Conservation (phyloP, 2,888 invertebrate species). For the Xestia xanthographa region DNA sequence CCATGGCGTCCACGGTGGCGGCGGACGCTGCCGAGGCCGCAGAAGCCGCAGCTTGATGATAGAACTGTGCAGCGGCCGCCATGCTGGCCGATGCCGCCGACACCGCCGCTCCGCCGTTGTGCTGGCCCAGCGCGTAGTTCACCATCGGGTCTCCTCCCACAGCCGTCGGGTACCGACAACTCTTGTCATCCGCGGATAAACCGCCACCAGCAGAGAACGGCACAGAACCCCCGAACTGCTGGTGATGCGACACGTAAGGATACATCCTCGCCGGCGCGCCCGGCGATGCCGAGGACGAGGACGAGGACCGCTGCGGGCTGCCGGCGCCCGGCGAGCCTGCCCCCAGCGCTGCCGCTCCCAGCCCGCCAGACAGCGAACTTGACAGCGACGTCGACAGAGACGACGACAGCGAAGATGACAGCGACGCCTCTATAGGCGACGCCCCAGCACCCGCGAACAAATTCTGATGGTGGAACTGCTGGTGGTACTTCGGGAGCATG, state of each 20-base stretch:
- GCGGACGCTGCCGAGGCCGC: slow-evolving; percentile 94
- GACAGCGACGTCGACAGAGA: slow-evolving; percentile 90
- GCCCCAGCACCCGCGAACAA: slow-evolving; percentile 92
- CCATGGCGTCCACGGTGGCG: slow-evolving; percentile 95
- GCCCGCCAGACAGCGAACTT: slow-evolving; percentile 92
- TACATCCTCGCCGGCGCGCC: slow-evolving; percentile 96
- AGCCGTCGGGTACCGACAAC: slow-evolving; percentile 94
- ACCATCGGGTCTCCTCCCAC: slow-evolving; percentile 93
- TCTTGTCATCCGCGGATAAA: slow-evolving; percentile 93
- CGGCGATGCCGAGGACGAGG: slow-evolving; percentile 92
- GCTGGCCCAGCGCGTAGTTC: slow-evolving; percentile 95
- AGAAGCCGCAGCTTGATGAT: slow-evolving; percentile 95
- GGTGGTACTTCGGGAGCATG: slow-evolving; percentile 98
- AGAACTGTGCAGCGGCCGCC: slow-evolving; percentile 95
- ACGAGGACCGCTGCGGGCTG: slow-evolving; percentile 92
- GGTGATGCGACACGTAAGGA: slow-evolving; percentile 96
- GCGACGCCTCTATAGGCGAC: slow-evolving; percentile 93
- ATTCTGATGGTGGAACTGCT: slow-evolving; percentile 92
- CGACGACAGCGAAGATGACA: slow-evolving; percentile 91
- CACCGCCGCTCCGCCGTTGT: slow-evolving; percentile 93
- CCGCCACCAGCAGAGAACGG: slow-evolving; percentile 93
- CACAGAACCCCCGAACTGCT: slow-evolving; percentile 93
- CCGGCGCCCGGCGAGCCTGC: slow-evolving; percentile 90
- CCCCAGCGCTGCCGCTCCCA: slow-evolving; percentile 92
- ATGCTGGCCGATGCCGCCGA: slow-evolving; percentile 92